Base-by-base conservation (phyloP, 2,888 invertebrate species). In the Bruchidius siliquastri region DNA sequence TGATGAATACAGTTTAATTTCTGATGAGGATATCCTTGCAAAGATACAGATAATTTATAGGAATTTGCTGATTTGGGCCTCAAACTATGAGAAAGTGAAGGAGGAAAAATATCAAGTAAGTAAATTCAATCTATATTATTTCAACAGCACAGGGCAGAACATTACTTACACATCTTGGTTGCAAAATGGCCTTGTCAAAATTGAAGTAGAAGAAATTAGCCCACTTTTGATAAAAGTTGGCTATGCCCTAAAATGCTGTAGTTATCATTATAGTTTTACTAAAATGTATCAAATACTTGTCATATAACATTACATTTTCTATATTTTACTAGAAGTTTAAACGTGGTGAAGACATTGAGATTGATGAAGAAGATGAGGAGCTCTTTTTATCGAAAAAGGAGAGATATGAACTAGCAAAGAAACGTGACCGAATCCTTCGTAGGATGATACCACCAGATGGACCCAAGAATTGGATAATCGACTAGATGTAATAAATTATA, bases 301-400 rank as follows among this genome's bases (percentile, higher is more conserved):
- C n/a, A n/a, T n/a, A n/a, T n/a, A n/a, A n/a, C n/a, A n/a, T n/a
- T n/a, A n/a, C n/a, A n/a, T n/a, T n/a, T 26, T 26, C 26, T 26
- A 4, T 26, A 8, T 26, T 67, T 68, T 68, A 2, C 4, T 22
- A 68, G 68, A 68, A 20, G 20, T 68, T 21, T 68, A 21, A 21
- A 21, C 0, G 18, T 21, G 68, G 68, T 8, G 68, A 68, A 20
- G 68, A 68, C 1, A 21, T 68, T 68, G 21, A 68, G 10, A 3
- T 68, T 21, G 68, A 68, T 21, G 68, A 68, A 20, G 68, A 68
- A 10, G 68, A 68, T 13, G 68, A 68, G 20, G 68, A 68, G 68
- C 21, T 68, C 8, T 68, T 68, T 13, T 21, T 68, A 22, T 21
- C 21, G 0, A 8, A 8, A 68, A 22, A 68, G 2, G 68, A 68